Evolutionary conservation across 2,113 vertebrate species (phyloP).

Genomic region (Perca flavescens): DNA sequence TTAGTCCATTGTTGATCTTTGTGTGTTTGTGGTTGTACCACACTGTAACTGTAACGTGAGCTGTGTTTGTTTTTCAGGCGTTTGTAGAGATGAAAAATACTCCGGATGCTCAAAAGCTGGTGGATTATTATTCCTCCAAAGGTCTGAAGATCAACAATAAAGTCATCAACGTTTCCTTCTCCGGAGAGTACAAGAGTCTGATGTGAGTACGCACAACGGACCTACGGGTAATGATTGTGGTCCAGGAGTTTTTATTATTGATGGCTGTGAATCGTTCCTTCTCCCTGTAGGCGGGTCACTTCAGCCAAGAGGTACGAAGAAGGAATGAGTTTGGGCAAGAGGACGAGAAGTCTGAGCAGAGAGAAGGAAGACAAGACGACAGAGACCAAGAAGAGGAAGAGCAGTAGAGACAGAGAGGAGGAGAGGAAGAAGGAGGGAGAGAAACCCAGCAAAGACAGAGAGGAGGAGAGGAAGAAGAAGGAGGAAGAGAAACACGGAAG

Average conservation of each 20-base stretch:
- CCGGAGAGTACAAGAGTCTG: conserved; percentile 76
- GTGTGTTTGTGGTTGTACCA: no score
- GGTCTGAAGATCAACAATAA: conserved; percentile 73
- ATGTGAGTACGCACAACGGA: conserved; percentile 58
- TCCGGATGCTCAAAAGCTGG: conserved; percentile 78
- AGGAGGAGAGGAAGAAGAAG: neutral
- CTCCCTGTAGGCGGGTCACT: conserved; percentile 36
- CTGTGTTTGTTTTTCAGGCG: conserved; percentile 54
- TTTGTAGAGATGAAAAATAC: conserved; percentile 78
- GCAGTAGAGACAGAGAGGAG: neutral
- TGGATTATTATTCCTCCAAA: conserved; percentile 73
- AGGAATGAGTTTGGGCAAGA: conserved; percentile 23
- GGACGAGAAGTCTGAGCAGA: conserved; percentile 35
- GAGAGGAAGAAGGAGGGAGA: neutral
- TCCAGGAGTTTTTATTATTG: no score
- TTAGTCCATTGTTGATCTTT: no score
- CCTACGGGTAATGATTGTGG: neutral
- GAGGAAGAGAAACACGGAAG: neutral
- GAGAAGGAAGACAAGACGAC: neutral
- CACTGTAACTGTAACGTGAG: no score
- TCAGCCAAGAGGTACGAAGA: conserved; percentile 55
- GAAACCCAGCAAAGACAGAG: neutral
- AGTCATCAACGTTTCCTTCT: conserved; percentile 73
- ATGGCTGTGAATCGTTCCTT: neutral
- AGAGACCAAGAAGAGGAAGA: conserved; percentile 5